Base-by-base conservation (phyloP, 2,113 vertebrate species). In the Ammodytes marinus region DNA sequence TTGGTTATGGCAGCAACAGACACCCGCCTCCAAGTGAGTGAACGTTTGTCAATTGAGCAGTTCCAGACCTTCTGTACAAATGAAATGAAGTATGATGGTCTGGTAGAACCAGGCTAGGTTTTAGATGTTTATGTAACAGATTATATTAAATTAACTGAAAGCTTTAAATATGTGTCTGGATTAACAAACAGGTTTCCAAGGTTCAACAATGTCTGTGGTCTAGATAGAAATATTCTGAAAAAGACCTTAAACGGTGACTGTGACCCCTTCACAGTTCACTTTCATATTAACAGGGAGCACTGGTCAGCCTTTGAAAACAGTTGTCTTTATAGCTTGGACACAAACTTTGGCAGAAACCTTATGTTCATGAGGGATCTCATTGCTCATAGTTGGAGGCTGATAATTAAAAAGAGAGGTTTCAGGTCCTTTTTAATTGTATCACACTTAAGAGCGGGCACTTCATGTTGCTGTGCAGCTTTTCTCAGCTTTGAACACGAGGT, bases 211-310 rank as follows among this genome's bases (percentile, higher is more conserved):
- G 37, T 19, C 42, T 49, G 46, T 19, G 37, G 11, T 72, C 9
- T 61, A 8, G 15, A 72, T 57, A 50, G 63, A 66, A 35, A 65
- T 49, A 42, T 27, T 63, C 39, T 63, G 37, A 63, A 47, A 43
- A 54, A 43, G 39, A 8, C 61, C 2, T 7, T 74, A n/a, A 64
- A 64, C 12, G 13, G 7, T 73, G 37, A 42, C 46, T 19, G 19
- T 8, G 55, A 13, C 45, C 27, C 27, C 27, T 27, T 27, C 27
- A 27, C 35, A 57, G 5, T 14, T 39, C 57, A 58, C 2, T 39
- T 39, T 14, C 13, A 27, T 3, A 7, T 0, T 12, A 10, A 13
- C 3, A 27, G 5, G 27, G 2, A 12, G 5, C 27, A 12, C 11
- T 37, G 6, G 19, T 55, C 53, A 55, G 53, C n/a, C 53, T 27